Evolutionary conservation across 2,797 vertebrate genomes (phyloP).

Genomic region (Taeniopygia guttata): DNA sequence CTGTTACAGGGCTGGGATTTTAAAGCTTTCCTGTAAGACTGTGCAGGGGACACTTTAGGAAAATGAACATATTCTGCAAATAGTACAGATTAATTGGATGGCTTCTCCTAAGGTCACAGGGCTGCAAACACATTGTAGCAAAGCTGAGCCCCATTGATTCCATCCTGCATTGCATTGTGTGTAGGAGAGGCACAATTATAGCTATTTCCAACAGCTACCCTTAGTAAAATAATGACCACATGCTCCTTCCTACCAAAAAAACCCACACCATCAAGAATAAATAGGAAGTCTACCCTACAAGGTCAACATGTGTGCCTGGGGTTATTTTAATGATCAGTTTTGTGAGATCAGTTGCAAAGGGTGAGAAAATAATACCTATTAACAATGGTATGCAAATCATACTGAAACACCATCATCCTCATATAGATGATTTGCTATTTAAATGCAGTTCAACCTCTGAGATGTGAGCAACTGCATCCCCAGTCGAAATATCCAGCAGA

Average conservation of each 20-base stretch:
- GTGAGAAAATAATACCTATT: neutral
- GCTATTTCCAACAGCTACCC: neutral
- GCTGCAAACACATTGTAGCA: neutral
- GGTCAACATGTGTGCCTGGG: neutral
- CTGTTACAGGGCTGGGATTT: neutral
- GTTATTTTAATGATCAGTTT: constrained; percentile 1
- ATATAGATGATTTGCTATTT: neutral
- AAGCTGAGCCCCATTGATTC: neutral
- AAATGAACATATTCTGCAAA: neutral
- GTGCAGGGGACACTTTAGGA: neutral
- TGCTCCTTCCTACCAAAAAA: neutral
- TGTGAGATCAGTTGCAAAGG: neutral
- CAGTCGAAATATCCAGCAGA: neutral
- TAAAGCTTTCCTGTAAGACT: neutral
- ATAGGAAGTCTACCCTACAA: neutral
- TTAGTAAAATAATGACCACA: neutral
- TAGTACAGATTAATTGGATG: neutral
- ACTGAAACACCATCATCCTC: neutral
- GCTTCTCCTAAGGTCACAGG: neutral
- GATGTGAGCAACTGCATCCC: neutral
- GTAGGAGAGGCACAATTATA: neutral
- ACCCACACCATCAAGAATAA: neutral
- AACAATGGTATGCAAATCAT: neutral
- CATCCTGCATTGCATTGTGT: neutral
- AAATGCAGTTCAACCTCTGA: neutral